Percentiles rank a stretch among this genome's conserved stretches.
phyloP scores from a whole-genome alignment of 2,113 vertebrate species.

The Halichoeres trimaculatus region DNA sequence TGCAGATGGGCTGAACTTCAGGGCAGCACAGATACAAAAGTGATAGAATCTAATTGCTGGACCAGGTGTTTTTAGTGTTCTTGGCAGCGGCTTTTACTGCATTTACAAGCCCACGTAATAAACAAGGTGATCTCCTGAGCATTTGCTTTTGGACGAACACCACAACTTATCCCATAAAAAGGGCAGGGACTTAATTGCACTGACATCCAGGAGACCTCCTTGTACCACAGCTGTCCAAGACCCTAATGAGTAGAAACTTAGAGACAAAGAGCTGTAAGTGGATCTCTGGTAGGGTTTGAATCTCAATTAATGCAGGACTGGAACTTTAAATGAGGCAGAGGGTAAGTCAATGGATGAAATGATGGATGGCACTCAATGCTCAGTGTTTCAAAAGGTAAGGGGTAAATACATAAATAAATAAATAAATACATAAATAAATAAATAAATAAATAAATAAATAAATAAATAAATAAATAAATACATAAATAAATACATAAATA shows the following conservation, averaged over 20 bases:
- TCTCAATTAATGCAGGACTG: too few relatives aligned
- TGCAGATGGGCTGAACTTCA: background rate
- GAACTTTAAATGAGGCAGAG: too few relatives aligned
- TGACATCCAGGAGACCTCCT: background rate
- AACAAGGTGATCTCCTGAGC: background rate
- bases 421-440: too few relatives aligned
- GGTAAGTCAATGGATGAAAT: too few relatives aligned
- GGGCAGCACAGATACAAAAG: background rate
- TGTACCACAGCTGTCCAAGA: background rate
- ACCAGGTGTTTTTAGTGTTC: background rate
- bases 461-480: too few relatives aligned
- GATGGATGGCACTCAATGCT: too few relatives aligned
- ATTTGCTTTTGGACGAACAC: background rate
- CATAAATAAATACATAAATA: too few relatives aligned
- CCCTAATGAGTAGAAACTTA: background rate
- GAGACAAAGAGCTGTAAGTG: background rate
- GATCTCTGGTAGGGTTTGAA: too few relatives aligned
- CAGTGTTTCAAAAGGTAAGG: too few relatives aligned
- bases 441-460: too few relatives aligned
- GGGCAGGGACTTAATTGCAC: background rate
- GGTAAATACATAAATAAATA: too few relatives aligned
- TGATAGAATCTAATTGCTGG: slow-evolving; percentile 17
- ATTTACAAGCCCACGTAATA: slow-evolving; percentile 16
- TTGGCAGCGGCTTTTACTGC: background rate
- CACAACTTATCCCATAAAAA: background rate